Evolutionary conservation across 1,140 invertebrate genomes (phyloP), one percentile per base, ranked within the genome.

Genomic region (Anadara kagoshimensis): DNA sequence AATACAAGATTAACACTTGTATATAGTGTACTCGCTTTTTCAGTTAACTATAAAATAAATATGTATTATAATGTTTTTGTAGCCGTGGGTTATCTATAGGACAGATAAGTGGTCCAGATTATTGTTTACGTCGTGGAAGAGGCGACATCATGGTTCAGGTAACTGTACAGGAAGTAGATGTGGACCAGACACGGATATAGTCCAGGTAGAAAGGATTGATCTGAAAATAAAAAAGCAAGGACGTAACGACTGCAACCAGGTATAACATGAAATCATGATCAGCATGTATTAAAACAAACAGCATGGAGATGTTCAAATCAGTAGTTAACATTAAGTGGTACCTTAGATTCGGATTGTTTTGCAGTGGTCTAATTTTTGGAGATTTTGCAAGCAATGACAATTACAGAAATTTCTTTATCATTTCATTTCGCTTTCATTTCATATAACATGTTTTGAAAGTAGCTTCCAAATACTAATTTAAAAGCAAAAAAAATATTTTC

Each of bases 61-160:
- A 57, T 69, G 41, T 73, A 64, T 69, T 59, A 16, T 58, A 41
- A 1, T 26, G 12, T 69, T 36, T 68, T 63, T 71, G 36, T 59
- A 86, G 85, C 66, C 80, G 85, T 29, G 85, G 85, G 3, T 62
- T 86, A 57, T 76, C 64, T 53, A 82, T 82, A 24, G 80, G 81
- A 36, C 80, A 83, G 73, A 84, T 86, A 22, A 86, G 78, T 78
- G 85, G 85, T 12, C 83, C 85, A 20, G 85, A 83, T 65, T 86
- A 85, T 61, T 86, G 85, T 76, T 76, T 79, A 45, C 76, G 78
- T 20, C 70, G 81, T 12, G 84, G 81, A 64, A 75, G 12, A 64
- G 76, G 10, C 73, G 80, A 5, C 62, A 64, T 41, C 57, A 79
- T 70, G 49, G 47, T 20, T 44, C 41, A 36, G 36, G 53, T 36